Evolutionary conservation across 2,888 invertebrate species (phyloP).

Genomic region (Troglohyphantes excavatus): DNA sequence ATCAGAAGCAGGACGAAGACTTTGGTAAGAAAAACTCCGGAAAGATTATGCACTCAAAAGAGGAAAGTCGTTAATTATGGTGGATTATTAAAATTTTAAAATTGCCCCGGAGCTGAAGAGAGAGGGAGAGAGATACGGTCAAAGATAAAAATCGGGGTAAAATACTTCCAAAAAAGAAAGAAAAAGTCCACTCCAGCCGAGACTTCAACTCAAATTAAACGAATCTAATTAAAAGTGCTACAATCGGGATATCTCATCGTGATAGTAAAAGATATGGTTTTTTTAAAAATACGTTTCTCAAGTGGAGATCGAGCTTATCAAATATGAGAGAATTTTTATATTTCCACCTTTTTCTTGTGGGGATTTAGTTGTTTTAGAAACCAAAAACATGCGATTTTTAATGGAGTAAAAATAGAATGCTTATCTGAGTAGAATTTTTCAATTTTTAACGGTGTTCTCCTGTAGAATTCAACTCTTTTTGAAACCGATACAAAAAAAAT

Average conservation of each 20-base stretch:
- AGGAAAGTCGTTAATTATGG: slow-evolving; percentile 70
- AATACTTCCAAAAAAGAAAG: background rate
- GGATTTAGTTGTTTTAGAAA: background rate
- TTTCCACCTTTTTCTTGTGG: background rate
- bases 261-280: background rate
- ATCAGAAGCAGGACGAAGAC: slow-evolving; percentile 50
- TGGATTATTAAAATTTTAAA: slow-evolving; percentile 74
- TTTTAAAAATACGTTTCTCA: background rate
- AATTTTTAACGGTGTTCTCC: no score
- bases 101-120: slow-evolving; percentile 5
- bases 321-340: no score
- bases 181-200: background rate
- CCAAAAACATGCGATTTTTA: background rate
- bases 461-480: no score
- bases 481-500: no score
- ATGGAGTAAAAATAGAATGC: no score
- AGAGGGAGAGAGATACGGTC: slow-evolving; percentile 3
- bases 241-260: slow-evolving; percentile 46
- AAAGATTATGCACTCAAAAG: slow-evolving; percentile 25
- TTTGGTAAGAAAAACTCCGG: background rate
- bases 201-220: slow-evolving; percentile 56
- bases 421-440: no score
- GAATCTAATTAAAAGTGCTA: slow-evolving; percentile 70
- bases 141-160: slow-evolving; percentile 39
- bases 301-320: no score